A percentile compares a stretch with the other conserved stretches of the same genome.
phyloP scores from a whole-genome alignment of 2,888 invertebrate species.

The Loripinus fragilis region DNA sequence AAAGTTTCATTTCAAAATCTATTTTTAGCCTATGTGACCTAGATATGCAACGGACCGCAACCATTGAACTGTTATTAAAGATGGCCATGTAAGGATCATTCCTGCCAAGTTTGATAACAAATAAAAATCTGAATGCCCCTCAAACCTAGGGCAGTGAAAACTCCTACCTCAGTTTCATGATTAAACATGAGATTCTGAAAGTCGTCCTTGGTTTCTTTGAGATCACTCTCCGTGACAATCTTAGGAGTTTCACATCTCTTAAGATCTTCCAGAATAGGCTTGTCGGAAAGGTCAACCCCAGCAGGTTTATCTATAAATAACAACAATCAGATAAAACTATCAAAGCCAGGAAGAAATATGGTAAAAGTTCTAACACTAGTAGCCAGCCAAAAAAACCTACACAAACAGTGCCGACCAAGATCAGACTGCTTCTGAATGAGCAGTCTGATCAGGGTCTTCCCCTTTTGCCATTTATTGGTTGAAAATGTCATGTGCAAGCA shows the following conservation, averaged over 20 bases:
- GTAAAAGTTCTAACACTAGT: background rate
- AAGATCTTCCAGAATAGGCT: slow-evolving; percentile 39
- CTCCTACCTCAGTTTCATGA: slow-evolving; percentile 74
- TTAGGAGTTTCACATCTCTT: slow-evolving; percentile 46
- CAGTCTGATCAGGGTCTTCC: background rate
- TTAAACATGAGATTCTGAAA: slow-evolving; percentile 74
- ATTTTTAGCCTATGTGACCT: no score
- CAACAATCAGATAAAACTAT: no score
- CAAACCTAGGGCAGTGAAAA: background rate
- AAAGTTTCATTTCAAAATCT: no score
- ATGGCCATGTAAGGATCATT: no score
- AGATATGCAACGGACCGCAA: no score
- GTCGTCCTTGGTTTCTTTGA: slow-evolving; percentile 63
- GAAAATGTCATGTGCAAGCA: no score
- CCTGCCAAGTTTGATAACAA: no score
- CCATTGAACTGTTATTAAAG: slow-evolving; percentile 1
- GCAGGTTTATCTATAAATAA: no score
- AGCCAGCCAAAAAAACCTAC: no score
- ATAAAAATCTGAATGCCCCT: no score
- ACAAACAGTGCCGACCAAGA: slow-evolving; percentile 2
- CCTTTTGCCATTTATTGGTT: background rate
- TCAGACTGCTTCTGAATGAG: background rate
- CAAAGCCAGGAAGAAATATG: no score
- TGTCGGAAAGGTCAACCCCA: slow-evolving; percentile 49
- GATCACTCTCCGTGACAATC: slow-evolving; percentile 68